Evolutionary conservation across 1,140 invertebrate species (phyloP), one percentile per base, ranked within the genome.

Genomic region (Chymomyza costata): DNA sequence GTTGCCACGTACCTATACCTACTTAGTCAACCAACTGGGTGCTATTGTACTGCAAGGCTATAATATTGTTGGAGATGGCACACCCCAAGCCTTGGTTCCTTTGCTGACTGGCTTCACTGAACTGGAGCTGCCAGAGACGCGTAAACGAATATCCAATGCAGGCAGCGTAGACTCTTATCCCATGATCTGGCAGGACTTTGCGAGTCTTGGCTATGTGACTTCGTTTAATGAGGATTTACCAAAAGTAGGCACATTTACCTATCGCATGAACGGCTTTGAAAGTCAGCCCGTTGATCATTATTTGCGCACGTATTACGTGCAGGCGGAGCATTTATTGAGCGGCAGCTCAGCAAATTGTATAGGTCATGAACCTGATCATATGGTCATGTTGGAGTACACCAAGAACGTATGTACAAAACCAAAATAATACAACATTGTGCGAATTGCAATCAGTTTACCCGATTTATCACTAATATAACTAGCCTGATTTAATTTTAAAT

Each of bases 11-110:
- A 92, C 92, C 6, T 93, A 94, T 69, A 87, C 89, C 15, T 95
- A 93, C 78, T 86, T 98, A 18, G 92, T 87, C 0, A 86, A 94
- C 8, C 82, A 87, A 6, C 83, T 97, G n/a, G 86, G 90, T 15
- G 91, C 91, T 2, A 86, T 91, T 8, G 87, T 95, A 3, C 83
- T 97, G 1, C 87, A 95, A 74, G 93, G 94, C 53, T 95, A 96
- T 64, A 97, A 97, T 73, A 97, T 97, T 46, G 92, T 98, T 1
- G 96, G 96, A 0, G 97, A 98, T 86, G 96, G 96, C 0, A 98
- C 96, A 0, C 95, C 96, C 0, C 95, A 97, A 67, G 95, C 96
- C 0, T 86, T 97, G 13, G 94, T 97, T 30, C 96, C 96, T 0
- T 93, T 98, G 35, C 86, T 98, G 0, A 97, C 96, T 0, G 94